Conservation (phyloP, 2,113 vertebrate genomes). For the Spheniscus mendiculus region DNA sequence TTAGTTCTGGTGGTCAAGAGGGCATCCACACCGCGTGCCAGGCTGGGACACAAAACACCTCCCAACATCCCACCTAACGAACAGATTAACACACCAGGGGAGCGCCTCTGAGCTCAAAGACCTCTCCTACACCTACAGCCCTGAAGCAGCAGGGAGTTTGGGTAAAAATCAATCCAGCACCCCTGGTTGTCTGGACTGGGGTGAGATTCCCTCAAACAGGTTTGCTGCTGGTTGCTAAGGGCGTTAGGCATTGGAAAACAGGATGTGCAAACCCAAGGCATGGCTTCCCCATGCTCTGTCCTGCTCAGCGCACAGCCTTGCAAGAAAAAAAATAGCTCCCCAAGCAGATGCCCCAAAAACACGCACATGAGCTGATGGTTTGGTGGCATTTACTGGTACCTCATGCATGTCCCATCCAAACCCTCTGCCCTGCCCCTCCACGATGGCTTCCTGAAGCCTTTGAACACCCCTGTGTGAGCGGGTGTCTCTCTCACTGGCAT, state of each 20-base stretch:
- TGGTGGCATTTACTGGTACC: background rate
- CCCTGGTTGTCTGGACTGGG: background rate
- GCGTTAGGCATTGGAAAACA: background rate
- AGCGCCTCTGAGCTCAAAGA: background rate
- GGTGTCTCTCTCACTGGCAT: background rate
- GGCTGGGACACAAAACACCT: background rate
- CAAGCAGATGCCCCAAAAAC: background rate
- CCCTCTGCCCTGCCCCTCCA: background rate
- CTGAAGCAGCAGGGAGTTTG: background rate
- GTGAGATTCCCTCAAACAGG: background rate
- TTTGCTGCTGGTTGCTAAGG: background rate
- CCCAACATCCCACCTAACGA: background rate
- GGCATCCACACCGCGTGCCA: background rate
- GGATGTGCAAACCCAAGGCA: background rate
- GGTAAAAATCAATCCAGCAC: background rate
- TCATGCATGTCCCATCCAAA: background rate
- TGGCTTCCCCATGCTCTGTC: background rate
- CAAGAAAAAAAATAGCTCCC: background rate
- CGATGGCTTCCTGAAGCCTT: background rate
- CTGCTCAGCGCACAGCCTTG: background rate
- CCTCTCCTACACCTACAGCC: background rate
- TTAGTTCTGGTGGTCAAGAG: background rate
- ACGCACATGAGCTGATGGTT: background rate
- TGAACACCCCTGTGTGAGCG: background rate
- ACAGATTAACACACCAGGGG: background rate